Evolutionary conservation across 2,113 vertebrate species (phyloP).

Genomic region (Chinchilla lanigera): DNA sequence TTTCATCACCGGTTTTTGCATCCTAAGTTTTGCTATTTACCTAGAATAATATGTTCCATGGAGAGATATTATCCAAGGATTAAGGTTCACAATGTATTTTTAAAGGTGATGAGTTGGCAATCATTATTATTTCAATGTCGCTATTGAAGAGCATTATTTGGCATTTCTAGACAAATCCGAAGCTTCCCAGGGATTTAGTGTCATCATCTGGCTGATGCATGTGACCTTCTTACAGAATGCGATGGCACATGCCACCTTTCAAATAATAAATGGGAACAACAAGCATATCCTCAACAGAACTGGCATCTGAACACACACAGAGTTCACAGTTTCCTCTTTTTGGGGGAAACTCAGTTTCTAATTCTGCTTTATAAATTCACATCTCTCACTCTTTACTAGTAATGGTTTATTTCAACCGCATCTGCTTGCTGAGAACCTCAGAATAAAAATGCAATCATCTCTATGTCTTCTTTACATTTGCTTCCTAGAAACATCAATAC

Average conservation of each 20-base stretch:
- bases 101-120: neutral
- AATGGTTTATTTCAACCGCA: neutral
- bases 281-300: neutral
- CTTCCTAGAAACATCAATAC: neutral
- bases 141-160: neutral
- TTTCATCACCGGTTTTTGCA: constrained; percentile 15
- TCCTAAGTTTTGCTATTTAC: constrained; percentile 40
- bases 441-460: neutral
- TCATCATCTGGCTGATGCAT: neutral
- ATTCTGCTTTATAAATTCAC: neutral
- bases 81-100: constrained; percentile 2
- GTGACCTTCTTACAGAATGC: neutral
- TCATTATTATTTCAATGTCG: constrained; percentile 1
- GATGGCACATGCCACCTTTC: neutral
- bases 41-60: neutral
- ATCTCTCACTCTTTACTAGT: neutral
- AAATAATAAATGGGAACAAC: neutral
- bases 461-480: neutral
- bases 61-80: neutral
- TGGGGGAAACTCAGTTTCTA: neutral
- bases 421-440: constrained; percentile 3
- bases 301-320: neutral
- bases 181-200: neutral
- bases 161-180: constrained; percentile 9
- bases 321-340: neutral